Conservation (phyloP, 2,113 vertebrate genomes). For the Scomber scombrus region DNA sequence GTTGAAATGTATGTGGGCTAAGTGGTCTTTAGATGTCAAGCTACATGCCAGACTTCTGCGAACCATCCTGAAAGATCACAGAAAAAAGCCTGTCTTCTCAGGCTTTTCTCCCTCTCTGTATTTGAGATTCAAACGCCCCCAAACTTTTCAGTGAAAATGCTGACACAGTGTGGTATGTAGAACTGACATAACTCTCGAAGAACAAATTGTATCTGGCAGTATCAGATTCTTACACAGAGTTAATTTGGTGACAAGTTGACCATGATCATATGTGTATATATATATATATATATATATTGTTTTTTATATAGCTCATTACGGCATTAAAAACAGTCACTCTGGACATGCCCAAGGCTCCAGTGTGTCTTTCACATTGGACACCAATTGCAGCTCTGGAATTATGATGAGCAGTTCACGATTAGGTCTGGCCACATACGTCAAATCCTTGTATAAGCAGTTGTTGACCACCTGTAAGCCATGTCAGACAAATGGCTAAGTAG, state of each 20-base stretch:
- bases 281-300: too few relatives aligned
- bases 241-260: constrained; percentile 23
- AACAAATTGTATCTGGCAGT: not conserved
- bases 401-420: constrained; percentile 32
- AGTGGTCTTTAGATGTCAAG: constrained; percentile 44
- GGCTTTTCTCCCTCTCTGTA: not conserved
- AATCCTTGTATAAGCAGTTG: constrained; percentile 57
- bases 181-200: not conserved
- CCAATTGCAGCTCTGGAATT: constrained; percentile 57
- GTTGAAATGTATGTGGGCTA: constrained; percentile 49
- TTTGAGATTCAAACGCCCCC: not conserved
- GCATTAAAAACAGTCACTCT: not conserved
- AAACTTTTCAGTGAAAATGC: constrained; percentile 21
- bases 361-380: constrained; percentile 54
- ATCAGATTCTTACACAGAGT: not conserved
- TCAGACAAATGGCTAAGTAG: constrained; percentile 33
- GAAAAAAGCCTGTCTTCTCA: constrained; percentile 4
- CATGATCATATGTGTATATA: constrained; percentile 54
- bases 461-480: constrained; percentile 29
- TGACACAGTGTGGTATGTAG: not conserved
- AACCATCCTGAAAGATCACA: constrained; percentile 45
- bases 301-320: constrained; percentile 19
- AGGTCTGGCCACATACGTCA: constrained; percentile 43
- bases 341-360: constrained; percentile 29
- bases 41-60: constrained; percentile 23